These are phyloP conservation scores for Eufriesea mexicana DNA, from an alignment of 1,140 invertebrate genomes.

Conservation along the genomic window DNA sequence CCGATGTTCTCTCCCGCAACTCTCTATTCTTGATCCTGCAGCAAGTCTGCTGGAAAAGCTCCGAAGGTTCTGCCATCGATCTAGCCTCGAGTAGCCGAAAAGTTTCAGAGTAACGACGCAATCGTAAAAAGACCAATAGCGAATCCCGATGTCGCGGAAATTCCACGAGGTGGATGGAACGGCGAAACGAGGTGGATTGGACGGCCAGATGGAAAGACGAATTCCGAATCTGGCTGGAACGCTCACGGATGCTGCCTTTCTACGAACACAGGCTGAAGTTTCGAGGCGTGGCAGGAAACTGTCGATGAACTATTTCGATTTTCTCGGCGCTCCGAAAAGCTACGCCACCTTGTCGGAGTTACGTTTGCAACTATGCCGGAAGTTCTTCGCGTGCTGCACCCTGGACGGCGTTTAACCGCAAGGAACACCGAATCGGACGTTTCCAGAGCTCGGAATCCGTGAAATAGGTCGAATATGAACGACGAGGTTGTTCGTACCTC, in stretches of 20 bases:
- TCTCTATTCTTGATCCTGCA: no score
- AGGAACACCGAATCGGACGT: not conserved
- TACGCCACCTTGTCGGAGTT: not conserved
- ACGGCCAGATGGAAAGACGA: not conserved
- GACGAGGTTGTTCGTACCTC: not conserved
- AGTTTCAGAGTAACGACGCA: no score
- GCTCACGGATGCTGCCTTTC: not conserved
- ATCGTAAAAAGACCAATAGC: no score
- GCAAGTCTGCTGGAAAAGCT: no score
- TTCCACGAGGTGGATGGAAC: not conserved
- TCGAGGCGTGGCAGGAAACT: not conserved
- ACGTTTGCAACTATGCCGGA: constrained; percentile 5
- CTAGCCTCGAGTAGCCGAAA: no score
- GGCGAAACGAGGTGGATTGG: not conserved
- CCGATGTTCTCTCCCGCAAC: no score
- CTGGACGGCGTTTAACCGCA: constrained; percentile 11
- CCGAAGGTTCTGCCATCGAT: no score
- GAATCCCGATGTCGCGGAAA: not conserved
- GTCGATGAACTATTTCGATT: constrained; percentile 35
- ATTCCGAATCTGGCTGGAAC: not conserved
- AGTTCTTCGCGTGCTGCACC: not conserved
- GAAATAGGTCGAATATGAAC: constrained; percentile 7
- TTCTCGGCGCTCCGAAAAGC: not conserved
- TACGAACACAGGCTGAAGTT: not conserved
- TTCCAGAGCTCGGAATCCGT: not conserved